Base-by-base conservation (phyloP, 2,797 vertebrate species). In the Pantherophis vulpinus region DNA sequence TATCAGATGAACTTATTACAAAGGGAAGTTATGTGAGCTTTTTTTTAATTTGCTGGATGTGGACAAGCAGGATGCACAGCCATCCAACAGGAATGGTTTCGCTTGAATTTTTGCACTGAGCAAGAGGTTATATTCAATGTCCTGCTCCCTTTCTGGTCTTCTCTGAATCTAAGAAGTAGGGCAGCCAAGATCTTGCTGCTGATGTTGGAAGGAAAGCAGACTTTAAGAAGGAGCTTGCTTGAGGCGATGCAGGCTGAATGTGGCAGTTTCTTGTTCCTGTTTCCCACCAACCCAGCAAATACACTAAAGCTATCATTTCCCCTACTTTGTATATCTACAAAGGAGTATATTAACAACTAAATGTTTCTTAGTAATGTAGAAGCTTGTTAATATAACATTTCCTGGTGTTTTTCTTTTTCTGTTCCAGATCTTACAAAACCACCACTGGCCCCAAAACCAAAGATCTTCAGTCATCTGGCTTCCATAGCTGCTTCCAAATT, bases 401-500 rank as follows among this genome's bases (percentile, higher is more conserved):
- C 91, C 90, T 95, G 91, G 6, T 59, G 18, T 59, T 59, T 93
- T 86, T n/a, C 93, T 98, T 97, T 74, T 97, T 97, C 97, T 98
- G 96, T 97, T 98, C 92, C 95, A 99, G 99, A 99, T 96, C 98
- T 98, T 95, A 98, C 98, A 97, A 98, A 99, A 95, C 98, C 98
- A 96, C 98, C 98, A 95, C 96, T 98, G 96, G 98, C 98, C 97
- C 98, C 98, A 7, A 99, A 98, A 98, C 98, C 98, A 95, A 98
- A 98, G 97, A 97, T 98, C 95, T 96, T 98, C 58, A 96, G 97
- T 97, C 97, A 98, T 91, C 96, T 98, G 95, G 97, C 96, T 86
- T 97, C 98, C 29, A 94, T 94, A 94, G 66, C 96, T 6, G 60
- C 94, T 90, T 96, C 97, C 93, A 98, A 97, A 96, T 98, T 98